phyloP scores from a whole-genome alignment of 64 coral and sea anemone species.

The Cladopsammia gracilis region DNA sequence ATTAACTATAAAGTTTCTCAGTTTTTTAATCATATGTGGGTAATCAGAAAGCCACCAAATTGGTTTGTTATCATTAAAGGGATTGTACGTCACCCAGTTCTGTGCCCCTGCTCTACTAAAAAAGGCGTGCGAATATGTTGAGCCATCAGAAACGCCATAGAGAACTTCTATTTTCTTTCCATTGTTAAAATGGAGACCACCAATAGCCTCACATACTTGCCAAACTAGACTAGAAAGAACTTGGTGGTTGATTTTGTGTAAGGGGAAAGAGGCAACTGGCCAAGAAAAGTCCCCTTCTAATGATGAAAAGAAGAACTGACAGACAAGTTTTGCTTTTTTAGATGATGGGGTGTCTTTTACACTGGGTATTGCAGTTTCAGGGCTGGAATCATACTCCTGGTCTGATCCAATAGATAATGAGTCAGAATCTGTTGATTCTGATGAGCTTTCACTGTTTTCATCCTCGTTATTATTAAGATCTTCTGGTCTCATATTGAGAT shows the following conservation, averaged over 20 bases:
- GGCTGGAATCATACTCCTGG: not conserved
- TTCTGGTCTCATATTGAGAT: conserved; percentile 1
- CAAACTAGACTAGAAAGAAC: conserved; percentile 57
- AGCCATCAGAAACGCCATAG: conserved; percentile 73
- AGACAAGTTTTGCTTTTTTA: conserved; percentile 25
- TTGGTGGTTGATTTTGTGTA: conserved; percentile 25
- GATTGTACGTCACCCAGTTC: conserved; percentile 60
- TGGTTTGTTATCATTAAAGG: conserved; percentile 62
- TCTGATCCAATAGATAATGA: not conserved
- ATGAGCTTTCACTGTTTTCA: not conserved
- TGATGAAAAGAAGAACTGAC: conserved; percentile 53
- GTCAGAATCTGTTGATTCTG: not conserved
- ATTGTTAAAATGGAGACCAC: not conserved
- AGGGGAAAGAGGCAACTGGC: conserved; percentile 46
- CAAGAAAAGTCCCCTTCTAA: conserved; percentile 60
- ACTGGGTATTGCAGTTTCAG: not conserved
- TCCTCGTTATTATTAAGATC: conserved; percentile 24
- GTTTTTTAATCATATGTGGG: conserved; percentile 57
- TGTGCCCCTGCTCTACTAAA: conserved; percentile 30
- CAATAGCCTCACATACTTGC: conserved; percentile 50
- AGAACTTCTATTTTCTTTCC: conserved; percentile 49
- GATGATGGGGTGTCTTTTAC: not conserved
- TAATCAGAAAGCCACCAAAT: conserved; percentile 57
- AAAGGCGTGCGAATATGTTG: conserved; percentile 48
- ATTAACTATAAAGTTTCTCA: conserved; percentile 38